phyloP scores from a whole-genome alignment of 2,888 invertebrate genomes.

The Sussaba pulchella region DNA sequence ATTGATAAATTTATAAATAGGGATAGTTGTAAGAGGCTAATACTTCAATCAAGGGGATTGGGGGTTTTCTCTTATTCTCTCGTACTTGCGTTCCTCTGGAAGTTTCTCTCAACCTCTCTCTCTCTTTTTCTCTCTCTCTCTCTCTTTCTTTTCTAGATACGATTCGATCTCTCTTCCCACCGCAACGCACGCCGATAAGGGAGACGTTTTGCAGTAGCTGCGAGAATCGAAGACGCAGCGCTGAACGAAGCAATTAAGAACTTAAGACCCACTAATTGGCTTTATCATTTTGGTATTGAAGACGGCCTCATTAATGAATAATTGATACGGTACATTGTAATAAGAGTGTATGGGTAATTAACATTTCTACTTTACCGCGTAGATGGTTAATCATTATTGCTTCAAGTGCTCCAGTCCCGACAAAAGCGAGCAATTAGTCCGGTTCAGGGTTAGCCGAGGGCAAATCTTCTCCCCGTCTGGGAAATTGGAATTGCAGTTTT shows the following conservation, averaged over 20 bases:
- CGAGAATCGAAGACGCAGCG: conserved; percentile 47
- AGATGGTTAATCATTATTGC: background rate
- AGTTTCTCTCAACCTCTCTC: background rate
- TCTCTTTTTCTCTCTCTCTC: background rate
- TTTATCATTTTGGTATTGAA: conserved; percentile 17
- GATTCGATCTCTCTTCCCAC: conserved; percentile 19
- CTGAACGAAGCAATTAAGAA: conserved; percentile 53
- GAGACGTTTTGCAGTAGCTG: conserved; percentile 42
- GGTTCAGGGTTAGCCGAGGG: background rate
- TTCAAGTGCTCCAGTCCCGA: background rate
- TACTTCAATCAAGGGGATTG: conserved; percentile 38
- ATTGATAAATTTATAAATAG: no score
- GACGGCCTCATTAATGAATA: background rate
- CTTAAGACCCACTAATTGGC: conserved; percentile 54
- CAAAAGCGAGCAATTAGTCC: background rate
- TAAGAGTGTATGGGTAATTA: conserved; percentile 25
- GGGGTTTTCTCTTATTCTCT: background rate
- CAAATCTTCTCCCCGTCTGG: background rate
- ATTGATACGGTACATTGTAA: background rate
- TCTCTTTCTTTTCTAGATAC: background rate
- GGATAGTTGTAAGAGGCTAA: background rate
- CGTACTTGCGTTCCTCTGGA: no score
- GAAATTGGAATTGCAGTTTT: background rate
- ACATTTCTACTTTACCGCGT: background rate
- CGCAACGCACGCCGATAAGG: conserved; percentile 44